A percentile compares a stretch with the other conserved stretches of the same genome.
Evolutionary conservation across 2,888 invertebrate genomes (phyloP).

Genomic region (Dysmachus trigonus): DNA sequence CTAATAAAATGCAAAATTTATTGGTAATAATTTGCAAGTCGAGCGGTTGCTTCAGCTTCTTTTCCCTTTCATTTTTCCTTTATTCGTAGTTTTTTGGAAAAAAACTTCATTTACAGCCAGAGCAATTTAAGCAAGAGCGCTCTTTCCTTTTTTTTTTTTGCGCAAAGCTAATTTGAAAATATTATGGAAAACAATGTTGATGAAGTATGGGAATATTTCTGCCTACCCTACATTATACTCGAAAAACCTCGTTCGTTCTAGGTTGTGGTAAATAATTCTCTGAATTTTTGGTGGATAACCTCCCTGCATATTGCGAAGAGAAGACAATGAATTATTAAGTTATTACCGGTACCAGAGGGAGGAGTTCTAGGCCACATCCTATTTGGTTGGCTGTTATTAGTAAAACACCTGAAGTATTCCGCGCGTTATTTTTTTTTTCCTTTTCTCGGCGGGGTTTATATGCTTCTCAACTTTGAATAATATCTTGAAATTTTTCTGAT

Average conservation of each 20-base stretch:
- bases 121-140: background rate
- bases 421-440: background rate
- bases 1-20: background rate
- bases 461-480: background rate
- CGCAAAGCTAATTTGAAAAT: background rate
- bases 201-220: background rate
- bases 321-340: background rate
- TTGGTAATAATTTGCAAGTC: background rate
- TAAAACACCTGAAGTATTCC: background rate
- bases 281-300: background rate
- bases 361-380: background rate
- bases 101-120: background rate
- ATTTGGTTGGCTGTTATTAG: background rate
- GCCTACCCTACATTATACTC: background rate
- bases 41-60: background rate
- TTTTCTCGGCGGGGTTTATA: background rate
- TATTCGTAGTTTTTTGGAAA: background rate
- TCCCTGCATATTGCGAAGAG: background rate
- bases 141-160: background rate
- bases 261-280: background rate
- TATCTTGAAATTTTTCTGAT: background rate
- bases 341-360: background rate
- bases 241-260: background rate
- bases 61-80: background rate
- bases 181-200: background rate